Evolutionary conservation across 2,888 invertebrate genomes (phyloP).

Genomic region (Oscheius sp.): DNA sequence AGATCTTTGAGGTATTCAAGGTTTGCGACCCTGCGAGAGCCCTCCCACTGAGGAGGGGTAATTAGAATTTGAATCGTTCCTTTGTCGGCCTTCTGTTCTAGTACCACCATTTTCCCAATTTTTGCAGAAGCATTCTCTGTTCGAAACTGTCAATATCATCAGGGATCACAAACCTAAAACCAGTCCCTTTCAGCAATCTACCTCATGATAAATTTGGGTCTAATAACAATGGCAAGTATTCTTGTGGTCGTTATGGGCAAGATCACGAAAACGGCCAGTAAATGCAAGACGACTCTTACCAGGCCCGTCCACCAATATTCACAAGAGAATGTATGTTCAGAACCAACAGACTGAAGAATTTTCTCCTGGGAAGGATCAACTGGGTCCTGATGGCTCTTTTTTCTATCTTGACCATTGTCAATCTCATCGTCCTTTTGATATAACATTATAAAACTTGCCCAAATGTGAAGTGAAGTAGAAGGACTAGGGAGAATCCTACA

Average conservation of each 20-base stretch:
- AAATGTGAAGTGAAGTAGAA: background rate
- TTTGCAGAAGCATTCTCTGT: too few species aligned
- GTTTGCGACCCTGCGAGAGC: too few species aligned
- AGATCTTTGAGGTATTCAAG: too few species aligned
- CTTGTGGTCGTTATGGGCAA: background rate
- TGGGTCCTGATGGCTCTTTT: background rate
- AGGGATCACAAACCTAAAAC: background rate
- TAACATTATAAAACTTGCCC: background rate
- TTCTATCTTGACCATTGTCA: background rate
- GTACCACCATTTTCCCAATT: too few species aligned
- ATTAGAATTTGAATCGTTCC: too few species aligned
- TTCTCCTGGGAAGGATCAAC: background rate
- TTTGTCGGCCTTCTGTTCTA: too few species aligned
- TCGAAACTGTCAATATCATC: too few species aligned
- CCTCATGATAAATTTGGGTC: conserved; percentile 4
- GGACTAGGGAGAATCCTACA: background rate
- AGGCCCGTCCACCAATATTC: background rate
- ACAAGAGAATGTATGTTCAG: background rate
- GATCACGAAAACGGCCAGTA: background rate
- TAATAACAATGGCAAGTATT: conserved; percentile 17
- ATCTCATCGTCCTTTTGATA: background rate
- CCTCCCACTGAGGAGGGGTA: too few species aligned
- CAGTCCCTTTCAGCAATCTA: conserved; percentile 7
- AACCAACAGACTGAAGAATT: background rate
- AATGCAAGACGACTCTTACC: background rate